Evolutionary conservation across 2,113 vertebrate genomes (phyloP).

Genomic region (Uria lomvia): DNA sequence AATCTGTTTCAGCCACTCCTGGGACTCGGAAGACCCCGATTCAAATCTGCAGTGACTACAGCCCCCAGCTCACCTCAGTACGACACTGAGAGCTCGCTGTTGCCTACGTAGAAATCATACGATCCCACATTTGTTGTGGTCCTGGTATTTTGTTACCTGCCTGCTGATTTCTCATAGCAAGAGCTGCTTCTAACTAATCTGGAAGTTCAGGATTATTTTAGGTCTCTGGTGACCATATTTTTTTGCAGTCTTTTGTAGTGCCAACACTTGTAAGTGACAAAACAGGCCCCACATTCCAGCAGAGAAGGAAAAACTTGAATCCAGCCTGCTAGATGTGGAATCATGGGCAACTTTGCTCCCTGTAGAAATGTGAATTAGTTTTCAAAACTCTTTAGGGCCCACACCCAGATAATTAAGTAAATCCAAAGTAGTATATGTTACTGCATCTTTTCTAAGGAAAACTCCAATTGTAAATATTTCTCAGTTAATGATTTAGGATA

Average conservation of each 20-base stretch:
- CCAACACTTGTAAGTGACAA: neutral
- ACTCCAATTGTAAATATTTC: neutral
- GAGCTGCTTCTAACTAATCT: neutral
- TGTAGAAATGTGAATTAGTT: neutral
- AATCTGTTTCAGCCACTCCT: neutral
- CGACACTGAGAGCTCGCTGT: neutral
- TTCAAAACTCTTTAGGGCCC: neutral
- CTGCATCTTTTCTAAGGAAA: neutral
- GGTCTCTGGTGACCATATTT: neutral
- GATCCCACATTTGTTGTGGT: neutral
- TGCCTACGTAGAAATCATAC: fast-evolving
- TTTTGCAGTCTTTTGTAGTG: neutral
- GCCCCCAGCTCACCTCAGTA: neutral
- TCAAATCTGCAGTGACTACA: neutral
- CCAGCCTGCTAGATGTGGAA: neutral
- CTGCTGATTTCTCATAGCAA: neutral
- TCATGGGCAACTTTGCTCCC: neutral
- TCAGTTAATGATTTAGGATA: neutral
- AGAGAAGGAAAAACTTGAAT: neutral
- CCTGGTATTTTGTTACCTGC: neutral
- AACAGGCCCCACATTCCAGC: neutral
- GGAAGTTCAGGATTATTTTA: neutral
- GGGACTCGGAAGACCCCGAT: fast-evolving
- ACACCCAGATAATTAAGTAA: neutral
- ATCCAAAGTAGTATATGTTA: neutral